Evolutionary conservation across 2,113 vertebrate genomes (phyloP).

Genomic region (Odocoileus hemionus): DNA sequence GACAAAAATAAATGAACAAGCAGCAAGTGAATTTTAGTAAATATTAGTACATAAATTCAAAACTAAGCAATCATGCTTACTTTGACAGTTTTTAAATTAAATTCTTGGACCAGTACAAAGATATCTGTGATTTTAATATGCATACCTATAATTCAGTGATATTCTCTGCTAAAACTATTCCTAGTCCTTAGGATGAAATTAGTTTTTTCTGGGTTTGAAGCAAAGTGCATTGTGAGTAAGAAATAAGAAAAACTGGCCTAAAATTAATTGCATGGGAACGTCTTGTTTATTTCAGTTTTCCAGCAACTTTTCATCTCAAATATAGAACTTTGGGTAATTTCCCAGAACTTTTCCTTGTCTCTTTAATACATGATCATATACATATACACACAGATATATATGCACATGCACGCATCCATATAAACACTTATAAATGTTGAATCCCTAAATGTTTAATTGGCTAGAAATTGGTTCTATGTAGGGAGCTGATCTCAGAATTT

Average conservation of each 20-base stretch:
- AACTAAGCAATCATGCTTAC: background rate
- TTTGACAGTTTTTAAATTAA: background rate
- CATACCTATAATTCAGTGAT: background rate
- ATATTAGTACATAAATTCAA: background rate
- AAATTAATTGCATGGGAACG: background rate
- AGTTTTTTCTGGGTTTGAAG: background rate
- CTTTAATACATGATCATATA: background rate
- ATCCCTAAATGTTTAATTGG: background rate
- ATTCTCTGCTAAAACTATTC: background rate
- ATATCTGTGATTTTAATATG: background rate
- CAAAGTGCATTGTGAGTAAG: background rate
- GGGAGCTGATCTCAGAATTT: background rate
- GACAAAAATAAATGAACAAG: conserved; percentile 9
- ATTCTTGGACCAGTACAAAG: background rate
- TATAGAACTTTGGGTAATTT: background rate
- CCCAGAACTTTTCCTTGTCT: background rate
- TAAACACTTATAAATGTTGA: background rate
- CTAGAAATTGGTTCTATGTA: background rate
- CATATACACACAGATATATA: background rate
- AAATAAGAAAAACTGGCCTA: background rate
- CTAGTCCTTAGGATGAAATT: background rate
- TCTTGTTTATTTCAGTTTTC: background rate
- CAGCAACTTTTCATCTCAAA: background rate
- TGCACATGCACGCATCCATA: background rate
- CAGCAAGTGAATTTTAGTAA: background rate